Evolutionary conservation across 2,113 vertebrate species (phyloP).

Genomic region (Paraplagusia blochii): DNA sequence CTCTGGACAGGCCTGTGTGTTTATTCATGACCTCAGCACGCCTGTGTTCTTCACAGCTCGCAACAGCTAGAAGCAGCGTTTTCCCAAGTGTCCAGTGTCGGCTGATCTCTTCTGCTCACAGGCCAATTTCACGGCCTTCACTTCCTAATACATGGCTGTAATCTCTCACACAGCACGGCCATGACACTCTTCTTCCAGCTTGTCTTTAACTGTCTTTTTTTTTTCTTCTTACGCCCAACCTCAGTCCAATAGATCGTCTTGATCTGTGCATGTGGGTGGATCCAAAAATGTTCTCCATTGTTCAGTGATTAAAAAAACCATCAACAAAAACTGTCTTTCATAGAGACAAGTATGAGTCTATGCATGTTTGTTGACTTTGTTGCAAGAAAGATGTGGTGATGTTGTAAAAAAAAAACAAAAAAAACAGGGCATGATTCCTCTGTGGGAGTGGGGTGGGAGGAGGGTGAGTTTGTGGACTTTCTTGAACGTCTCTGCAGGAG

Average conservation of each 20-base stretch:
- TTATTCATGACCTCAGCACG: constrained; percentile 75
- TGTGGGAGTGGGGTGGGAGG: constrained; percentile 46
- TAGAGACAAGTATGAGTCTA: constrained; percentile 57
- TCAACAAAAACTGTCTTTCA: constrained; percentile 42
- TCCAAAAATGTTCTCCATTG: constrained; percentile 49
- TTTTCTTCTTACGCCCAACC: constrained; percentile 9
- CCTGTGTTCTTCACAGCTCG: constrained; percentile 64
- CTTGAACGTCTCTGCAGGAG: constrained; percentile 52
- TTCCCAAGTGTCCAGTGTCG: constrained; percentile 57
- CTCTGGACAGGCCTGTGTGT: constrained; percentile 64
- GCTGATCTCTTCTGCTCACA: constrained; percentile 22
- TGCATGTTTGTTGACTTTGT: constrained; percentile 69
- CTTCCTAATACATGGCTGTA: constrained; percentile 1
- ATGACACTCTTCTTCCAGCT: constrained; percentile 5
- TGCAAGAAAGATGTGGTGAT: constrained; percentile 61
- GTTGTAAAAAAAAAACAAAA: too few relatives aligned
- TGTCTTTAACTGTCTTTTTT: constrained; percentile 9
- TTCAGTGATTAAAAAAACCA: constrained; percentile 32
- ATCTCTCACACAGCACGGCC: constrained; percentile 11
- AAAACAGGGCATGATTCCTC: constrained; percentile 64
- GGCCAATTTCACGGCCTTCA: constrained; percentile 6
- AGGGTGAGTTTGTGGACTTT: constrained; percentile 43
- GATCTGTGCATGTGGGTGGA: constrained; percentile 48
- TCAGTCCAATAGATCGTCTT: constrained; percentile 30
- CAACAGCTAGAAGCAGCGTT: constrained; percentile 53